Evolutionary conservation across 2,797 vertebrate species (phyloP).

Genomic region (Pangasius macronema): DNA sequence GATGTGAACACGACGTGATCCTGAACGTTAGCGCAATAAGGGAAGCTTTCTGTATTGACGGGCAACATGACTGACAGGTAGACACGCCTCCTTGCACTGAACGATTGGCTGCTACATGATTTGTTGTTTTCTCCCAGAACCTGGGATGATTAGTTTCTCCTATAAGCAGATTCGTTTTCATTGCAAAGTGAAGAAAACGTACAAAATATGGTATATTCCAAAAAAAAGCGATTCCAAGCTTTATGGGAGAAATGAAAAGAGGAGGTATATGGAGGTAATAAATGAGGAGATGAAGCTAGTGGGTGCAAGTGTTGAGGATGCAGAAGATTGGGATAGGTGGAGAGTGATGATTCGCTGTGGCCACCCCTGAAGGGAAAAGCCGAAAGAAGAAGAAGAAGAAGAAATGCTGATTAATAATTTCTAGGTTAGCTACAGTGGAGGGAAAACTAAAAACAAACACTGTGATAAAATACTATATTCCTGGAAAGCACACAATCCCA

Average conservation of each 20-base stretch:
- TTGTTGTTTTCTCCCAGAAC: background rate
- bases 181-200: background rate
- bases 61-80: background rate
- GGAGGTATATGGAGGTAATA: too few species aligned
- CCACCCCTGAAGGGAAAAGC: too few species aligned
- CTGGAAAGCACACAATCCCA: background rate
- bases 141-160: background rate
- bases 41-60: background rate
- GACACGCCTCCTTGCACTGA: background rate
- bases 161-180: background rate
- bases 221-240: background rate
- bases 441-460: background rate
- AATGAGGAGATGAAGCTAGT: too few species aligned
- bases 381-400: too few species aligned
- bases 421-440: background rate
- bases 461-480: background rate
- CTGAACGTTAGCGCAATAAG: background rate
- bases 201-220: too few species aligned
- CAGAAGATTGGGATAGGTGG: too few species aligned
- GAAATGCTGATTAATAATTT: background rate
- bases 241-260: constrained; percentile 7
- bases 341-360: too few species aligned
- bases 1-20: too few species aligned
- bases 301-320: too few species aligned
- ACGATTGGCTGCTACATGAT: background rate